Percentiles rank a stretch among this genome's conserved stretches.
Evolutionary conservation across 2,797 vertebrate species (phyloP).

Genomic region (Sylvilagus floridanus): DNA sequence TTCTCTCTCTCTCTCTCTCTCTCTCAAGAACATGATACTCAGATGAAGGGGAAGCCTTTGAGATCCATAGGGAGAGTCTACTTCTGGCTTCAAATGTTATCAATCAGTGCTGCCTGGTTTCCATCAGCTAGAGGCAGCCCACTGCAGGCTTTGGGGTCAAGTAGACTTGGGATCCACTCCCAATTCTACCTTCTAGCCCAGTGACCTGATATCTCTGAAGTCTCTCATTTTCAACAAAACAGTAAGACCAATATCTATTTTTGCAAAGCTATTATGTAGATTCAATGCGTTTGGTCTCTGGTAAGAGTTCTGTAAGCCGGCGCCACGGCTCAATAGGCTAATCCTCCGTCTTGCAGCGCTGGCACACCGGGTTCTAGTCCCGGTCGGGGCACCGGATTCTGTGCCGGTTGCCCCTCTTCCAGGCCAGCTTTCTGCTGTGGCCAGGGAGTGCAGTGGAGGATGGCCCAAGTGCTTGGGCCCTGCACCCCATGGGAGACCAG

Average conservation of each 20-base stretch:
- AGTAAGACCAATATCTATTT: not conserved
- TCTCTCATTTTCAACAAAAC: constrained; percentile 50
- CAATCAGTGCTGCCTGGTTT: not conserved
- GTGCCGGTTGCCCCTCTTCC: no score
- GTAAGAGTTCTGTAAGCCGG: not conserved
- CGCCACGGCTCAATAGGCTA: no score
- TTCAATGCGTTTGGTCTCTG: not conserved
- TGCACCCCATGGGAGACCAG: no score
- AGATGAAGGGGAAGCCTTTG: constrained; percentile 8
- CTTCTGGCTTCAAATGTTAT: not conserved
- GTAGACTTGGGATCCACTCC: constrained; percentile 5
- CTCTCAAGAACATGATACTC: no score
- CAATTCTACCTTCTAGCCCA: not conserved
- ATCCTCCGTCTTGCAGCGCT: no score
- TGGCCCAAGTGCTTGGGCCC: no score
- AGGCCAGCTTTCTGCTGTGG: no score
- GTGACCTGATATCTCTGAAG: constrained; percentile 6
- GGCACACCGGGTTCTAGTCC: no score
- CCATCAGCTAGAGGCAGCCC: not conserved
- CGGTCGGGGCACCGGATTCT: no score
- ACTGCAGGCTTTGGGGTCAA: not conserved
- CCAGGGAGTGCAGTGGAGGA: no score
- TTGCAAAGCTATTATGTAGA: constrained; percentile 19
- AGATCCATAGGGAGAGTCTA: not conserved
- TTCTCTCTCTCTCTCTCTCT: not conserved